phyloP scores from a whole-genome alignment of 2,797 vertebrate species.

The Megaceryle alcyon region DNA sequence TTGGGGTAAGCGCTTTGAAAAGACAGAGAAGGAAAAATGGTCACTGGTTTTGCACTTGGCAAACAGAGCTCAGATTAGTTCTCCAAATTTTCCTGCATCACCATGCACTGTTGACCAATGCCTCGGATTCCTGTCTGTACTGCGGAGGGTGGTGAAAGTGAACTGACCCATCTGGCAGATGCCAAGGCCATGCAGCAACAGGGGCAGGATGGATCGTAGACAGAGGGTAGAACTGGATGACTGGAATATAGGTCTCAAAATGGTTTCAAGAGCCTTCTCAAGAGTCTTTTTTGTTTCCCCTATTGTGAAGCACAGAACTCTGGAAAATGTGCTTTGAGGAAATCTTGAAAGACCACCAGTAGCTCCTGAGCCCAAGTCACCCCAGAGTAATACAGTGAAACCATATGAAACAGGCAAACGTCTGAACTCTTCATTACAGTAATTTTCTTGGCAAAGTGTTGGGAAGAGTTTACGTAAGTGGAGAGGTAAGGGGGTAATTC shows the following conservation, averaged over 20 bases:
- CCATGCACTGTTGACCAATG: accelerated
- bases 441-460: not conserved
- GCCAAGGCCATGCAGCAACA: accelerated
- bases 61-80: not conserved
- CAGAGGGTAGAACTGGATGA: not conserved
- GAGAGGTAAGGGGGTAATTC: not conserved
- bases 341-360: not conserved
- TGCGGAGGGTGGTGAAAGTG: accelerated
- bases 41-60: not conserved
- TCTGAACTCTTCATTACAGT: not conserved
- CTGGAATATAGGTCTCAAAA: not conserved
- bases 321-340: not conserved
- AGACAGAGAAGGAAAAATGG: not conserved
- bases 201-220: not conserved
- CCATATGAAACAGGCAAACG: not conserved
- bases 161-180: not conserved
- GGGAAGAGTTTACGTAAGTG: not conserved
- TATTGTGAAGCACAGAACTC: not conserved
- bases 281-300: not conserved
- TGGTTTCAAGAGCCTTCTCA: not conserved
- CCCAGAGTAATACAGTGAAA: not conserved
- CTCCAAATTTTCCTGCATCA: not conserved
- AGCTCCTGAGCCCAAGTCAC: not conserved
- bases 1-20: accelerated
- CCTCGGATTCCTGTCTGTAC: accelerated